phyloP scores from a whole-genome alignment of 1,140 invertebrate genomes.

The Apis laboriosa region DNA sequence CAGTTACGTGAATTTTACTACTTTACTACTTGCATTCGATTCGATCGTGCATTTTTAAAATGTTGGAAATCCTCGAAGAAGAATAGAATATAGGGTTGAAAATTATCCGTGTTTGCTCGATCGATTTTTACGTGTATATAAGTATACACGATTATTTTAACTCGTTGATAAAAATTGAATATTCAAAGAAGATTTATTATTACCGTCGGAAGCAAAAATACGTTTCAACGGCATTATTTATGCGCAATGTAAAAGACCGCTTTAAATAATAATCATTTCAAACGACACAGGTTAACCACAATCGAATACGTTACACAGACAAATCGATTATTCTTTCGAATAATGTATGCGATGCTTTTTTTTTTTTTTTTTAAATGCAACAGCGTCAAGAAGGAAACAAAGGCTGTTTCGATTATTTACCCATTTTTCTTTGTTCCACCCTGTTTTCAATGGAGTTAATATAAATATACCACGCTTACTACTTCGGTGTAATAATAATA shows the following conservation, averaged over 20 bases:
- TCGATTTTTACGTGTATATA: neutral
- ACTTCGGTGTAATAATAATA: no score
- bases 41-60: neutral
- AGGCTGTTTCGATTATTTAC: neutral
- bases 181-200: neutral
- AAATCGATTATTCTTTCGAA: slow-evolving; percentile 19
- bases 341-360: neutral
- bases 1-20: neutral
- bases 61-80: no score
- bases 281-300: slow-evolving; percentile 4
- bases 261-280: slow-evolving; percentile 23
- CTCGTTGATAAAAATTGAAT: neutral
- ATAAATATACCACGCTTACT: no score
- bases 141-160: no score
- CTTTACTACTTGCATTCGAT: no score
- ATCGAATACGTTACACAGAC: neutral
- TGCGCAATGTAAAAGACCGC: neutral
- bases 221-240: neutral
- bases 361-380: neutral
- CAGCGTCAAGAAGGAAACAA: neutral
- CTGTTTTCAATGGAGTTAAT: neutral
- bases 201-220: neutral
- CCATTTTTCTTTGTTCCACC: neutral
- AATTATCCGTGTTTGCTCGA: neutral
- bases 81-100: neutral